Evolutionary conservation across 2,113 vertebrate genomes (phyloP).

Genomic region (Nycticorax nycticorax): DNA sequence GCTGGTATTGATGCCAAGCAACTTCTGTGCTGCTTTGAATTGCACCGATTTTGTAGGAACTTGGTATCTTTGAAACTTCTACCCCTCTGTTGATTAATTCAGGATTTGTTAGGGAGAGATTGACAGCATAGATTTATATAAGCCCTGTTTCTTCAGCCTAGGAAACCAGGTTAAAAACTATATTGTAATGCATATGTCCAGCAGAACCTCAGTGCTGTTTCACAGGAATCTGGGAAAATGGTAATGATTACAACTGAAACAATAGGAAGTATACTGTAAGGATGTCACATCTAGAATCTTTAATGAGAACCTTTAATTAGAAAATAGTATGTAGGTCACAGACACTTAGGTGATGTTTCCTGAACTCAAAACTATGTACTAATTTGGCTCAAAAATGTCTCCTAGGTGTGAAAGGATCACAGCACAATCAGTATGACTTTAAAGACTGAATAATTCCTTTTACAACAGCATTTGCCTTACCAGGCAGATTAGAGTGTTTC

Average conservation of each 20-base stretch:
- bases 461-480: background rate
- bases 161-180: background rate
- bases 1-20: background rate
- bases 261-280: background rate
- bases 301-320: background rate
- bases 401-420: background rate
- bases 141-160: background rate
- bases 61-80: background rate
- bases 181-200: background rate
- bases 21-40: background rate
- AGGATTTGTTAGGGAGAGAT: background rate
- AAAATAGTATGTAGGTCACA: background rate
- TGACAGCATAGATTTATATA: background rate
- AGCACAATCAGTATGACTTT: background rate
- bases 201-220: background rate
- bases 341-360: background rate
- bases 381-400: background rate
- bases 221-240: background rate
- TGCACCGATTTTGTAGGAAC: background rate
- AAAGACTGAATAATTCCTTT: background rate
- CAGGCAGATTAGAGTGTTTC: background rate
- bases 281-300: background rate
- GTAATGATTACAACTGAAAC: background rate
- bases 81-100: background rate
- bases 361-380: background rate